These are phyloP conservation scores for Melanargia galathea DNA, from an alignment of 2,888 invertebrate genomes.

Conservation along the genomic window DNA sequence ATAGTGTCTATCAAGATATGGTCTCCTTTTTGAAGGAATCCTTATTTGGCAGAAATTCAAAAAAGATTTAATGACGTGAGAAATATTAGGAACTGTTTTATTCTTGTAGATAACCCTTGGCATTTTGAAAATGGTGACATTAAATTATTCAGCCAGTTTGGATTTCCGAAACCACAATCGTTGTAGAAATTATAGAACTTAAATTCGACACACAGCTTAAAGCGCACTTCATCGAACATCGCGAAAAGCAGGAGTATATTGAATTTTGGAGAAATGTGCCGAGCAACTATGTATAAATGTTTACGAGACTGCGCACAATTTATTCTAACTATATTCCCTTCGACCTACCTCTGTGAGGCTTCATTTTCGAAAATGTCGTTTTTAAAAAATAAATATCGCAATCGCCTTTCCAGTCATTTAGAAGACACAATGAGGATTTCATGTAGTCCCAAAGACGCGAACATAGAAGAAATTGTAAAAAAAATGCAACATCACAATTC, in stretches of 20 bases:
- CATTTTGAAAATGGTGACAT: too few relatives aligned
- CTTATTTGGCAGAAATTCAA: constrained; percentile 15
- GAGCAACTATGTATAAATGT: constrained; percentile 5
- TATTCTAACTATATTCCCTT: constrained; percentile 3
- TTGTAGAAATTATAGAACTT: constrained; percentile 18
- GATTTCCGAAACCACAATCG: constrained; percentile 14
- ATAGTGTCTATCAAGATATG: constrained; percentile 12
- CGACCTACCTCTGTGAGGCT: too few relatives aligned
- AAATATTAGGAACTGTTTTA: constrained; percentile 6
- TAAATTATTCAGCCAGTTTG: too few relatives aligned
- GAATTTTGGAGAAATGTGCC: constrained; percentile 7
- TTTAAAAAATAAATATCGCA: too few relatives aligned
- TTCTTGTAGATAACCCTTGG: constrained; percentile 10
- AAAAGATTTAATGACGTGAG: constrained; percentile 13
- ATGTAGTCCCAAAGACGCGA: too few relatives aligned
- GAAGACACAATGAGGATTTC: too few relatives aligned
- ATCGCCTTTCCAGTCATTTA: too few relatives aligned
- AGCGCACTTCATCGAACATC: constrained; percentile 1
- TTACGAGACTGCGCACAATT: constrained; percentile 6
- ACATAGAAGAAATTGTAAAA: constrained; percentile 39
- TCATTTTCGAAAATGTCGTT: too few relatives aligned
- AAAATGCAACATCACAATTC: constrained; percentile 31
- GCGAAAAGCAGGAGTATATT: neutral
- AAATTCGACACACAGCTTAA: constrained; percentile 11
- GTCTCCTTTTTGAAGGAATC: too few relatives aligned